A percentile compares a stretch with the other conserved stretches of the same genome.
These are phyloP conservation scores for Coenobita brevimanus DNA, from an alignment of 1,140 invertebrate genomes.

Conservation along the genomic window DNA sequence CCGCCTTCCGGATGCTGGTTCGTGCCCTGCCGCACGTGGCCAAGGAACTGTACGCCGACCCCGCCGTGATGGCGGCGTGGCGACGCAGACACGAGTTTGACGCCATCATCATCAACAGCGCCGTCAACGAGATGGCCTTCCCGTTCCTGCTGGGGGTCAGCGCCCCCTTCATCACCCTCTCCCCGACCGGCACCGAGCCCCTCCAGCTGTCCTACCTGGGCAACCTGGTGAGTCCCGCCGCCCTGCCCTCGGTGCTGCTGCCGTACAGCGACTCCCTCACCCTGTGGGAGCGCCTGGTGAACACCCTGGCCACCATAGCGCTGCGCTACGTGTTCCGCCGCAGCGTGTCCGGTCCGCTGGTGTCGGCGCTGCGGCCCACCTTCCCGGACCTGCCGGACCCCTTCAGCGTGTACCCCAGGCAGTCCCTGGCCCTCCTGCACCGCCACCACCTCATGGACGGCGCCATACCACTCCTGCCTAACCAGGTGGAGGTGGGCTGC, in stretches of 20 bases:
- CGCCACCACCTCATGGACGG: slow-evolving; percentile 65
- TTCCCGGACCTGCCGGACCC: slow-evolving; percentile 64
- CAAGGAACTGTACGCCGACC: slow-evolving; percentile 43
- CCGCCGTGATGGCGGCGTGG: slow-evolving; percentile 54
- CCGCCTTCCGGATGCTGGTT: slow-evolving; percentile 52
- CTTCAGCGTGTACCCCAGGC: slow-evolving; percentile 43
- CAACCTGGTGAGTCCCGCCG: slow-evolving; percentile 60
- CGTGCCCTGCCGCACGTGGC: slow-evolving; percentile 54
- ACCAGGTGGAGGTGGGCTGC: slow-evolving; percentile 67
- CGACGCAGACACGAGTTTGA: slow-evolving; percentile 49
- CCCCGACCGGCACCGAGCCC: slow-evolving; percentile 54
- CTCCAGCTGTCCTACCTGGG: slow-evolving; percentile 65
- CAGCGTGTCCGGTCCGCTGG: slow-evolving; percentile 39
- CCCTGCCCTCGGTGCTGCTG: slow-evolving; percentile 56
- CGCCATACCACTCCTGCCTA: slow-evolving; percentile 61
- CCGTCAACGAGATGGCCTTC: slow-evolving; percentile 67
- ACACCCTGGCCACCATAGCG: slow-evolving; percentile 48
- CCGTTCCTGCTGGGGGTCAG: slow-evolving; percentile 53
- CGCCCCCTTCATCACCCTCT: slow-evolving; percentile 62
- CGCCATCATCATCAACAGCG: slow-evolving; percentile 67
- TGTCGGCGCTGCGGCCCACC: slow-evolving; percentile 42
- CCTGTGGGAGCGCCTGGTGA: slow-evolving; percentile 66
- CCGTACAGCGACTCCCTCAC: slow-evolving; percentile 54
- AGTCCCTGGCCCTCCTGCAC: slow-evolving; percentile 59
- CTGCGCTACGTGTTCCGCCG: slow-evolving; percentile 57